Percentiles rank a stretch among this genome's conserved stretches.
These are phyloP conservation scores for Rhinella marina DNA, from an alignment of 2,797 vertebrate genomes.

Conservation along the genomic window DNA sequence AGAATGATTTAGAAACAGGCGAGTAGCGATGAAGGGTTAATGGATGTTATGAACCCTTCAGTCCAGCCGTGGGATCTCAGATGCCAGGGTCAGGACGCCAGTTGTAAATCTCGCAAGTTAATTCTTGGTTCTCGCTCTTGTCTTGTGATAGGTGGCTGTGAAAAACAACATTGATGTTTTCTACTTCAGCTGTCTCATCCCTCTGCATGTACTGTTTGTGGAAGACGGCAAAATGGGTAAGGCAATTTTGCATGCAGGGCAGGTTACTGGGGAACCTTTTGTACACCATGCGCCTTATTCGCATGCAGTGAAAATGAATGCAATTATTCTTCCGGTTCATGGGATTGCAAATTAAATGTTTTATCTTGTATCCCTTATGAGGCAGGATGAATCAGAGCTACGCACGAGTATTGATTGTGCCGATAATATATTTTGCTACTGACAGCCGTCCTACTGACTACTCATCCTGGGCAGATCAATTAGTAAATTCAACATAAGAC, in stretches of 20 bases:
- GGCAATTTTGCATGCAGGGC: neutral
- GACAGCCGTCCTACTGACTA: neutral
- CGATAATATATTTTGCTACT: neutral
- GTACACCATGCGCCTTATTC: neutral
- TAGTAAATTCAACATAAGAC: neutral
- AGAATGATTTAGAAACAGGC: slow-evolving; percentile 34
- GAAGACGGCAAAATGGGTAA: slow-evolving; percentile 99
- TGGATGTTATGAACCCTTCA: slow-evolving; percentile 19
- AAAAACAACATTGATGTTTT: slow-evolving; percentile 99
- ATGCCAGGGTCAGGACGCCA: neutral
- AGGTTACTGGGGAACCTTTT: neutral
- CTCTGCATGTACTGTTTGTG: slow-evolving; percentile 95
- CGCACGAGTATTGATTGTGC: neutral
- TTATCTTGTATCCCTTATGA: neutral
- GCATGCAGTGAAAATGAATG: neutral
- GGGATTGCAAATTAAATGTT: neutral
- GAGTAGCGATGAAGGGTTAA: slow-evolving; percentile 9
- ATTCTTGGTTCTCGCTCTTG: slow-evolving; percentile 33
- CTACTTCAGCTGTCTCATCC: slow-evolving; percentile 98
- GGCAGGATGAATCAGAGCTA: neutral
- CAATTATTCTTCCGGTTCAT: neutral
- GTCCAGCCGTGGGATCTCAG: slow-evolving; percentile 17
- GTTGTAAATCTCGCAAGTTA: slow-evolving; percentile 37
- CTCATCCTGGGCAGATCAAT: neutral
- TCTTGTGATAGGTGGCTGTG: slow-evolving; percentile 88